phyloP scores from a whole-genome alignment of 1,140 invertebrate genomes.

The Chymomyza costata region DNA sequence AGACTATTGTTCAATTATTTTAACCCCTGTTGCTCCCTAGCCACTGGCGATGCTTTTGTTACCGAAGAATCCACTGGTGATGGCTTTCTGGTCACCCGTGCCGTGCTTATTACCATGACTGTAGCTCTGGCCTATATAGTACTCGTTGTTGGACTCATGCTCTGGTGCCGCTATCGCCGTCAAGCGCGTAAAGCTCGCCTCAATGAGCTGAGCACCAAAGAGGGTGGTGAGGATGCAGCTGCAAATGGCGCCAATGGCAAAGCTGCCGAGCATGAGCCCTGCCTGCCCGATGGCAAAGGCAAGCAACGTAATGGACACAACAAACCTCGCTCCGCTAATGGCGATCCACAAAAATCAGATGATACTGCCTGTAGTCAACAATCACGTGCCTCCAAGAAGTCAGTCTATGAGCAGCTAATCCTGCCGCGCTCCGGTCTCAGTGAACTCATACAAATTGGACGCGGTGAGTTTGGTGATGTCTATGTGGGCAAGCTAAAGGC shows the following conservation, averaged over 20 bases:
- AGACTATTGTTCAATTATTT: not conserved
- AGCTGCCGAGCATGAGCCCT: conserved; percentile 64
- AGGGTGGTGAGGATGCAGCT: conserved; percentile 56
- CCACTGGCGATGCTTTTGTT: conserved; percentile 77
- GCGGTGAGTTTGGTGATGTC: conserved; percentile 93
- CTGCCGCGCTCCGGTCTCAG: conserved; percentile 84
- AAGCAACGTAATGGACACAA: conserved; percentile 73
- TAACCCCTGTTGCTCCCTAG: no score
- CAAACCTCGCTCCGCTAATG: conserved; percentile 76
- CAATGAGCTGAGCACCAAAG: conserved; percentile 54
- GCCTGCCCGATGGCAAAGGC: conserved; percentile 61
- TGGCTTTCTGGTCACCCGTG: conserved; percentile 85
- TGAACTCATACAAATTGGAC: conserved; percentile 88
- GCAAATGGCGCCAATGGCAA: conserved; percentile 66
- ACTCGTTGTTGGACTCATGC: conserved; percentile 92
- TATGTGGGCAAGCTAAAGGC: conserved; percentile 78
- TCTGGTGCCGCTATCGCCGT: conserved; percentile 90
- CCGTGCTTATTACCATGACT: conserved; percentile 92
- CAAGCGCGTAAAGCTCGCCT: conserved; percentile 66
- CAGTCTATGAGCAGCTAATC: conserved; percentile 85
- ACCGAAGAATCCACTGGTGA: conserved; percentile 75
- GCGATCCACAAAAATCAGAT: conserved; percentile 82
- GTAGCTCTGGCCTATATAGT: conserved; percentile 94
- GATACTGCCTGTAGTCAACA: conserved; percentile 87
- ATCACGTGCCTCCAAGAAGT: conserved; percentile 82